These are phyloP conservation scores for Nannoperca obscura DNA, from an alignment of 2,797 vertebrate species.

Conservation along the genomic window DNA sequence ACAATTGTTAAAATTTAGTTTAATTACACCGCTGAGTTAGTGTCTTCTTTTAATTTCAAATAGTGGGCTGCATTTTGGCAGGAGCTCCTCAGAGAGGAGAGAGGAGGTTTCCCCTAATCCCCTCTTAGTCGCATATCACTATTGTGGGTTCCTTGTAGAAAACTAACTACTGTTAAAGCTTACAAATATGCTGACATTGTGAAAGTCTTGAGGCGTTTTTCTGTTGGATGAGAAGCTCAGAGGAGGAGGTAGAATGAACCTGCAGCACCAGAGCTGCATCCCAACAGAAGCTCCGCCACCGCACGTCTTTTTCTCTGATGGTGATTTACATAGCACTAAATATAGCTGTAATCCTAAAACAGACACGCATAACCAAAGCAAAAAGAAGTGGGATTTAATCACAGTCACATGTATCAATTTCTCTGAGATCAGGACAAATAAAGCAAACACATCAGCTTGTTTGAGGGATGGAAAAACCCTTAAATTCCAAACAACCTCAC, in stretches of 20 bases:
- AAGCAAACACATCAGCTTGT: constrained; percentile 17
- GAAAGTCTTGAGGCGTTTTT: constrained; percentile 30
- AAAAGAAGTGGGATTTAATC: constrained; percentile 49
- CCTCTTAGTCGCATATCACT: constrained; percentile 2
- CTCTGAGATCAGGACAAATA: constrained; percentile 37
- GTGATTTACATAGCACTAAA: constrained; percentile 64
- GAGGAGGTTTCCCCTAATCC: constrained; percentile 20
- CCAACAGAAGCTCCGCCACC: constrained; percentile 50
- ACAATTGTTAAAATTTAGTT: constrained; percentile 92
- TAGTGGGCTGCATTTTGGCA: constrained; percentile 1
- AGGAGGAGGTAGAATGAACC: constrained; percentile 53
- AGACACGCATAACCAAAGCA: constrained; percentile 28
- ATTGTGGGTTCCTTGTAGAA: constrained; percentile 1
- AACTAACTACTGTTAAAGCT: constrained; percentile 13
- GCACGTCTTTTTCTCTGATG: constrained; percentile 43
- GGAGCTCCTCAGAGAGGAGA: background rate
- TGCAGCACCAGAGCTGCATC: constrained; percentile 38
- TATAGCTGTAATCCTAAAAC: constrained; percentile 60
- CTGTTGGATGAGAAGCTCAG: constrained; percentile 42
- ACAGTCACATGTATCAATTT: constrained; percentile 32
- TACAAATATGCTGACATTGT: constrained; percentile 33
- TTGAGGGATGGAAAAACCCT: constrained; percentile 46
- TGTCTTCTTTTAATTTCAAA: constrained; percentile 56
- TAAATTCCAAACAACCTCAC: constrained; percentile 24
- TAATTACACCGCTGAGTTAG: constrained; percentile 71